phyloP scores from a whole-genome alignment of 53 echinoderm and acorn worm species.

The Echinometra lucunter region DNA sequence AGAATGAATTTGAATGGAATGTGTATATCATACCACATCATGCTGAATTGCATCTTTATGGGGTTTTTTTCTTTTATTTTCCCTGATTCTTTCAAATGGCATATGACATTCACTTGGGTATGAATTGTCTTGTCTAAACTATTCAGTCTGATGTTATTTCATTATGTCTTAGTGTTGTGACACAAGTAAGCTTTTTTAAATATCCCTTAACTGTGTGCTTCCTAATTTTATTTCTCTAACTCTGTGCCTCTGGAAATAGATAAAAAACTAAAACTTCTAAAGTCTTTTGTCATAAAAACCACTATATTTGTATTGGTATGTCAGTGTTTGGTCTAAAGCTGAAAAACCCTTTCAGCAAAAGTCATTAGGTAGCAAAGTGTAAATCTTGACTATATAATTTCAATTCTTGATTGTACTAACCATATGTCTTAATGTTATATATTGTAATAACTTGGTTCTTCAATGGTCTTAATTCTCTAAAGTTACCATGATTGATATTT shows the following conservation, averaged over 20 bases:
- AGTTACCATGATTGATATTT: neutral
- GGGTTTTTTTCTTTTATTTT: neutral
- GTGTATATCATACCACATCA: neutral
- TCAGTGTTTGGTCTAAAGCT: no score
- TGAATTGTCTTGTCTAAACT: neutral
- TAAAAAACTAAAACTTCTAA: no score
- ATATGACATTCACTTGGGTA: neutral
- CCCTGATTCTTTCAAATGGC: neutral
- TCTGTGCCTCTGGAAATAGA: neutral
- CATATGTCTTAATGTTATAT: neutral
- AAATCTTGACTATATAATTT: no score
- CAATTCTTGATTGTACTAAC: no score
- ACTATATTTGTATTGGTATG: no score
- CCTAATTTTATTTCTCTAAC: neutral
- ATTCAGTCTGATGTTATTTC: conserved; percentile 46
- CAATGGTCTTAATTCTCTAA: neutral
- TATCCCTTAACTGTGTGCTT: neutral
- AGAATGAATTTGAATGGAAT: neutral
- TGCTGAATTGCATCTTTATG: neutral
- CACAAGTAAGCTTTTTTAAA: neutral
- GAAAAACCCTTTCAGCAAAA: no score
- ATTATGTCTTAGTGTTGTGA: conserved; percentile 11
- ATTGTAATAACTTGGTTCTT: neutral
- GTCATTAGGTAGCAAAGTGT: no score
- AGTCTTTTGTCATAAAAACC: no score